Conservation (phyloP, 2,888 invertebrate species). For the Acanthosepion pharaonis region DNA sequence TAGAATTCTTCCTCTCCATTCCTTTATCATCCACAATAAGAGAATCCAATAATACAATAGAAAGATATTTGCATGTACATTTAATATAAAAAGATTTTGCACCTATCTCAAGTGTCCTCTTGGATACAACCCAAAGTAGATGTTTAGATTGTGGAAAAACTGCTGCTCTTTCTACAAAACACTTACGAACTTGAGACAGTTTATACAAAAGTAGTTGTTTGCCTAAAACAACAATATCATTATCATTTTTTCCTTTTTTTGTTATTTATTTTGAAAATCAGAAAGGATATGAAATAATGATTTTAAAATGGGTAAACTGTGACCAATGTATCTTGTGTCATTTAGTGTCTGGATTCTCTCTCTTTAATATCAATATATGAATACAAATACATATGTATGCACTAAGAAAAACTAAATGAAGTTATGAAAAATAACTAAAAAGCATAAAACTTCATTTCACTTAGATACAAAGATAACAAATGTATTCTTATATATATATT, state of each 20-base stretch:
- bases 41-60: not conserved
- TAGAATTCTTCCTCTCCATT: not conserved
- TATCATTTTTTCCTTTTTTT: not conserved
- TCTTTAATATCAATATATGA: no score
- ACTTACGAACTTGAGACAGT: not conserved
- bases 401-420: no score
- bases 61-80: not conserved
- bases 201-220: not conserved
- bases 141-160: not conserved
- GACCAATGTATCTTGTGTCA: no score
- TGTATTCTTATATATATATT: no score
- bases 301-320: no score
- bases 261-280: no score
- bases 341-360: no score
- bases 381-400: no score
- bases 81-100: not conserved
- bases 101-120: not conserved
- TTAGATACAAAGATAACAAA: no score
- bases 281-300: no score
- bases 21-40: not conserved
- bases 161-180: not conserved
- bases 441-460: no score
- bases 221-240: not conserved
- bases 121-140: not conserved
- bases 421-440: no score